phyloP scores from a whole-genome alignment of 2,888 invertebrate genomes.

The Thereva unica region DNA sequence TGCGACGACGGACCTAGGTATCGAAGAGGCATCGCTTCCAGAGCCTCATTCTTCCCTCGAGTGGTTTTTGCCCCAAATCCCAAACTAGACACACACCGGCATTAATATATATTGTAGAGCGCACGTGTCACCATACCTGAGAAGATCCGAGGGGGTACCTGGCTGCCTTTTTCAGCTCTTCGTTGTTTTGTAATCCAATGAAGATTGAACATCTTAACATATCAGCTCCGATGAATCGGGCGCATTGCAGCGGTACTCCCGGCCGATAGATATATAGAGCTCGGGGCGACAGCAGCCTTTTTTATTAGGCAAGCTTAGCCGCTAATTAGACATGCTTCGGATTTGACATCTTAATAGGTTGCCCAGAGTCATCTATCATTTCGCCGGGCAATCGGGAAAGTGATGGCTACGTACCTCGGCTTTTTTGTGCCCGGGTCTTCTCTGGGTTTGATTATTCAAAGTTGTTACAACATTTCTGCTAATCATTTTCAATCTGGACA shows the following conservation, averaged over 20 bases:
- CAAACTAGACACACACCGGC: not conserved
- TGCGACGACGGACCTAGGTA: no score
- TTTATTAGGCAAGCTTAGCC: constrained; percentile 18
- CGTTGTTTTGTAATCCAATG: constrained; percentile 22
- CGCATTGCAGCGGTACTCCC: not conserved
- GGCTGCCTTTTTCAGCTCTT: not conserved
- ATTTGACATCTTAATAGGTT: constrained; percentile 32
- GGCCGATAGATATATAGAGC: not conserved
- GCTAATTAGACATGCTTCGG: constrained; percentile 29
- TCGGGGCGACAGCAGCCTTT: constrained; percentile 16
- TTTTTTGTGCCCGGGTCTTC: not conserved
- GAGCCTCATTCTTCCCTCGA: not conserved
- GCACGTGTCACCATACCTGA: constrained; percentile 25
- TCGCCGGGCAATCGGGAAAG: constrained; percentile 16
- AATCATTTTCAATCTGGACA: no score
- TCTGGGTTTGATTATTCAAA: not conserved
- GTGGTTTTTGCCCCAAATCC: constrained; percentile 16
- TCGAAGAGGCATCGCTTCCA: not conserved
- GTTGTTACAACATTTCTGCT: no score
- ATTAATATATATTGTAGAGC: not conserved
- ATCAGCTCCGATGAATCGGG: no score
- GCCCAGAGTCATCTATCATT: constrained; percentile 25
- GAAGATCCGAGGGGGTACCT: constrained; percentile 9
- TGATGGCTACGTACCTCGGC: not conserved
- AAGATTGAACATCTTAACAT: not conserved